phyloP scores from a whole-genome alignment of 2,888 invertebrate genomes.

The Xylota segnis region DNA sequence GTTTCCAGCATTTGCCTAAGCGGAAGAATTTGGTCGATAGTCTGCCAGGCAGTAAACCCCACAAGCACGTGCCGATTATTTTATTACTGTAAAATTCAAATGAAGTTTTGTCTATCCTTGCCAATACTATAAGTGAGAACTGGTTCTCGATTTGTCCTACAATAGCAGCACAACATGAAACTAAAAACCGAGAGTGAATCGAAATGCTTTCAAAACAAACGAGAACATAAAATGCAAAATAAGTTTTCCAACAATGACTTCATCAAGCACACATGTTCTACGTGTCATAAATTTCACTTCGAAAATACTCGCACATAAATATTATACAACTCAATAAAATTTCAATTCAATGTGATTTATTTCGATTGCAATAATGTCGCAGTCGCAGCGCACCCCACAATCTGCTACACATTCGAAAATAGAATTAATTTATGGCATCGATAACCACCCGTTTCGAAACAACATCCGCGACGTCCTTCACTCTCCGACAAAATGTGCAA shows the following conservation, averaged over 20 bases:
- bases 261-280: not conserved
- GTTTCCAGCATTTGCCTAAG: too few species aligned
- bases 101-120: too few species aligned
- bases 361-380: constrained; percentile 25
- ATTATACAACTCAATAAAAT: constrained; percentile 3
- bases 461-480: constrained; percentile 16
- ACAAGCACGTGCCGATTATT: too few species aligned
- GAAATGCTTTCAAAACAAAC: too few species aligned
- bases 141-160: too few species aligned
- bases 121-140: too few species aligned
- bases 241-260: not conserved
- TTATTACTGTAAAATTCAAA: too few species aligned
- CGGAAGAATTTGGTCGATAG: too few species aligned
- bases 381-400: not conserved
- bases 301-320: constrained; percentile 6
- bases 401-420: constrained; percentile 26
- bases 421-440: constrained; percentile 34
- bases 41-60: too few species aligned
- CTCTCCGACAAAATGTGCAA: not conserved
- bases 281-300: not conserved
- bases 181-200: too few species aligned
- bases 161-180: too few species aligned
- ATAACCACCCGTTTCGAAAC: constrained; percentile 3
- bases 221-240: too few species aligned
- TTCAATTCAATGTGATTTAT: constrained; percentile 9